Base-by-base conservation (phyloP, 2,888 invertebrate species). In the Acanthosoma haemorrhoidale region DNA sequence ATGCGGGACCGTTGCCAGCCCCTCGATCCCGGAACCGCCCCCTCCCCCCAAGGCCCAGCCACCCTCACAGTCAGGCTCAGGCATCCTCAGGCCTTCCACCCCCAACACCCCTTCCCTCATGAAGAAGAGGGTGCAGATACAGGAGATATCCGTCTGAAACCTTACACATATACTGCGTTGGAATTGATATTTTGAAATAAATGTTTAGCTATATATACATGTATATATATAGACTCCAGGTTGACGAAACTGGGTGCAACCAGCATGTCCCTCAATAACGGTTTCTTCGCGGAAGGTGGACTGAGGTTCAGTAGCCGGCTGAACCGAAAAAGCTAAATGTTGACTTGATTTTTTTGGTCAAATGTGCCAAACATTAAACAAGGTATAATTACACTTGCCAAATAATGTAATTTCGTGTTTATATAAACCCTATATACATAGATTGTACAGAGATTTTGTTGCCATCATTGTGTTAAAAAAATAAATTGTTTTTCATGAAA, bases 91-190 rank as follows among this genome's bases (percentile, higher is more conserved):
- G 75, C 82, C 84, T 70, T 81, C 81, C 4, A 81, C 83, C 13
- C 87, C 88, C 4, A 86, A 85, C 51, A 88, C 90, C 1, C 89
- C 90, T 8, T 88, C 89, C 70, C 88, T 89, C 74, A 87, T 88
- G 83, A 93, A 93, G 82, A 93, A 93, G 81, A 86, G 93, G 80
- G 93, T 94, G 77, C 93, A 93, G 83, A 94, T 94, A 80, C 92
- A 92, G 81, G 93, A 94, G 81, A 94, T 94, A 83, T 92, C 92
- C 73, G 93, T 93, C 83, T 93, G 86, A 88, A 83, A 43, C 18
- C 34, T 36, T 61, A 36, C 21, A 38, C 21, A 61, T 36, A 61
- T 36, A 36, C 18, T 36, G 61, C 61, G 36, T 61, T 61, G 61
- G 61, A 61, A 61, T 61, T 61, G 61, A 61, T 61, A 61, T 61